Conservation (phyloP, 2,888 invertebrate genomes). For the Drosophila maculinotata region DNA sequence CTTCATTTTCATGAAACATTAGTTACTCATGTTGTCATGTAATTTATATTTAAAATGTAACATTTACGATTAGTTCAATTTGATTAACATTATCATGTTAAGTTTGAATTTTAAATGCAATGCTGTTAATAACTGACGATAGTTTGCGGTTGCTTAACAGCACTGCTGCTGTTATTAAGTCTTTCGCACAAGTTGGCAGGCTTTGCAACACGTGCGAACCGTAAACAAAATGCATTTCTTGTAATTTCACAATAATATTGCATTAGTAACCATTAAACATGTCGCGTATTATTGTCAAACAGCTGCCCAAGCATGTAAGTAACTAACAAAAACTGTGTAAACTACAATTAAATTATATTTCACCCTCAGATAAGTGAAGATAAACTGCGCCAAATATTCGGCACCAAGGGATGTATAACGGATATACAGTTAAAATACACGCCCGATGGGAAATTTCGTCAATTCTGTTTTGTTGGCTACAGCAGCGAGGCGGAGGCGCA, state of each 20-base stretch:
- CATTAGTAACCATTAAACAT: slow-evolving; percentile 41
- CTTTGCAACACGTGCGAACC: slow-evolving; percentile 49
- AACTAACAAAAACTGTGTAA: background rate
- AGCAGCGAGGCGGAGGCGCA: slow-evolving; percentile 92
- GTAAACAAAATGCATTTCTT: slow-evolving; percentile 66
- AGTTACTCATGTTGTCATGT: no score
- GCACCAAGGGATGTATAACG: slow-evolving; percentile 93
- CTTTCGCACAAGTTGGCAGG: slow-evolving; percentile 33
- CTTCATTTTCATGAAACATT: no score
- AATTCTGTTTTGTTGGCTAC: slow-evolving; percentile 97
- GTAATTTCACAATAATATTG: slow-evolving; percentile 10
- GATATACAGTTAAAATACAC: slow-evolving; percentile 97
- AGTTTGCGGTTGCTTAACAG: background rate
- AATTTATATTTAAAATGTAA: no score
- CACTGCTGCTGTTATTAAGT: background rate
- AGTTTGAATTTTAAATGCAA: no score
- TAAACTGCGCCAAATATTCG: slow-evolving; percentile 91
- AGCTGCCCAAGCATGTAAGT: slow-evolving; percentile 94
- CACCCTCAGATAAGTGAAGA: slow-evolving; percentile 91
- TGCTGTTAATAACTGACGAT: background rate
- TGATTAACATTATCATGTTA: no score
- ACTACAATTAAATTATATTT: background rate
- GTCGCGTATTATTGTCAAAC: slow-evolving; percentile 95
- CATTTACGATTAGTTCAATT: no score
- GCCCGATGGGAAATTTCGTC: slow-evolving; percentile 94